These are phyloP conservation scores for Eremobia ochroleuca DNA, from an alignment of 2,888 invertebrate species.

Conservation along the genomic window DNA sequence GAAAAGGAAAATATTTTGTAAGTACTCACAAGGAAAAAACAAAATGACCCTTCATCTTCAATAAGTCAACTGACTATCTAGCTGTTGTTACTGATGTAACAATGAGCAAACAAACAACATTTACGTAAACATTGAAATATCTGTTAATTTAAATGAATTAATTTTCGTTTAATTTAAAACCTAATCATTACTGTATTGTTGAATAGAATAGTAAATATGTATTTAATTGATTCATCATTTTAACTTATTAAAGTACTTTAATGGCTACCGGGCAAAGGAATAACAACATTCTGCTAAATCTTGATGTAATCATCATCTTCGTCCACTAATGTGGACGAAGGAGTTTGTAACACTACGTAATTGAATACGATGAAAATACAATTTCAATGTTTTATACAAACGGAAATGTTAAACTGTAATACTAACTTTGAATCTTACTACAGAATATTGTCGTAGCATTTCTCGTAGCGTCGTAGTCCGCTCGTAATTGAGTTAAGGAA, in stretches of 20 bases:
- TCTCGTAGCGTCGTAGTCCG: slow-evolving; percentile 56
- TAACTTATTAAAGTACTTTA: not conserved
- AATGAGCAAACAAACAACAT: not conserved
- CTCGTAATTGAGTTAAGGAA: slow-evolving; percentile 56
- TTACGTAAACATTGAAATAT: not conserved
- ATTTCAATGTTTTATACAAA: slow-evolving; percentile 51
- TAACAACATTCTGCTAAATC: slow-evolving; percentile 9
- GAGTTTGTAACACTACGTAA: slow-evolving; percentile 44
- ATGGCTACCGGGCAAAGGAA: slow-evolving; percentile 15
- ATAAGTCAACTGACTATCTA: not conserved
- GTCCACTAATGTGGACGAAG: slow-evolving; percentile 38
- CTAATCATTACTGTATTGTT: not conserved
- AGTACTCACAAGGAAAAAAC: not conserved
- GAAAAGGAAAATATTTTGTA: not conserved
- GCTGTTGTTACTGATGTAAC: not conserved
- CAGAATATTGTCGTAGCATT: slow-evolving; percentile 59
- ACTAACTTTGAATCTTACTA: slow-evolving; percentile 56
- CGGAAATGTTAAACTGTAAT: slow-evolving; percentile 48
- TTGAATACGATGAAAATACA: slow-evolving; percentile 51
- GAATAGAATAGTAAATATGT: not conserved
- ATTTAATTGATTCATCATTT: not conserved
- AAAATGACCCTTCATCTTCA: not conserved
- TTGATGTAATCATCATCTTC: too few species aligned
- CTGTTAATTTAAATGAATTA: not conserved
- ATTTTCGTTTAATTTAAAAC: not conserved